Evolutionary conservation across 2,113 vertebrate genomes (phyloP), one percentile per base, ranked within the genome.

Genomic region (Erinaceus europaeus): DNA sequence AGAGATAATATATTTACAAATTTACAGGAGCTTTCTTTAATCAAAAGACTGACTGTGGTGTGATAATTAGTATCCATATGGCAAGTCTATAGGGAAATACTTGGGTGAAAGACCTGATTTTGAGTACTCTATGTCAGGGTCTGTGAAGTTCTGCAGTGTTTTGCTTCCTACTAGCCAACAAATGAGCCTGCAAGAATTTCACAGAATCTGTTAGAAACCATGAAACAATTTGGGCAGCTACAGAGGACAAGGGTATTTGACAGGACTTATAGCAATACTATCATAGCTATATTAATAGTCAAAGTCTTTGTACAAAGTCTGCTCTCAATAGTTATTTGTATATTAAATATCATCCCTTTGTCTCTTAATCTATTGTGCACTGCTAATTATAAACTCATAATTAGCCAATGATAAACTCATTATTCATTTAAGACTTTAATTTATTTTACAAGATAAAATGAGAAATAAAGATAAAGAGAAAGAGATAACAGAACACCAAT

Each of bases 1-100:
- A 83, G 57, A 77, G 38, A 69, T 84, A 81, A 77, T 68, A 20
- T 77, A 69, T 73, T 82, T 91, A 64, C n/a, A 82, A 71, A 64
- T 88, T 73, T 50, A 73, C 10, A 55, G 15, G 52, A 34, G 32
- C 8, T 64, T 74, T 82, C 53, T 88, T 64, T 81, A 77, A 73
- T 69, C n/a, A 46, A 61, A 89, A 86, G 46, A 50, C 78, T 78
- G 75, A 34, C 52, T 64, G 15, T n/a, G 4, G 1, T 46, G 42
- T 23, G n/a, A 57, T 81, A 65, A 74, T 74, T 85, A 32, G 40
- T 64, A n/a, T 59, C 68, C 69, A 67, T 32, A 25, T 32, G 34
- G n/a, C 12, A 78, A 82, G 82, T 50, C 50, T 9, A 21, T 36
- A 21, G 65, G 52, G 59, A 90, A 69, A 76, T 52, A 34, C 36